These are phyloP conservation scores for Asarcornis scutulata DNA, from an alignment of 2,113 vertebrate species.

Conservation along the genomic window DNA sequence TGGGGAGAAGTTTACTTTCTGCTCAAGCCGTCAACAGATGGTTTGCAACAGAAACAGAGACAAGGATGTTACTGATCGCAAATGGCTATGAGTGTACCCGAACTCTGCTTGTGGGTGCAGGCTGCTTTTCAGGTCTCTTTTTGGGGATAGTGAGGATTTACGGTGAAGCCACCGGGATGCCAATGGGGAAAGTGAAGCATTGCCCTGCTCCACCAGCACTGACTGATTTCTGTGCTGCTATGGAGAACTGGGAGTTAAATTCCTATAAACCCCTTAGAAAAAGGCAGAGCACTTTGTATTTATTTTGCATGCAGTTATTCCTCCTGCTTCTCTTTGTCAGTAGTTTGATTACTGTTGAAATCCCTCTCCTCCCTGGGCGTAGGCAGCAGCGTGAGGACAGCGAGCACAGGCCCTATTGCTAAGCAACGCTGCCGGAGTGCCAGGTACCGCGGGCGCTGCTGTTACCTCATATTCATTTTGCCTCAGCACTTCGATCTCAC, in stretches of 20 bases:
- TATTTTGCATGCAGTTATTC: background rate
- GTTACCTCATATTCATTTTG: background rate
- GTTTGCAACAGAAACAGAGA: background rate
- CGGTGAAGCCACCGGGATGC: background rate
- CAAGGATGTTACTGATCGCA: background rate
- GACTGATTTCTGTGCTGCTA: background rate
- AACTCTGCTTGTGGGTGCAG: background rate
- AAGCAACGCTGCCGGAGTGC: background rate
- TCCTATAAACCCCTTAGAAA: background rate
- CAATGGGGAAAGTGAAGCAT: background rate
- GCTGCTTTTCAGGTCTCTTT: background rate
- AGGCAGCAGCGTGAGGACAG: background rate
- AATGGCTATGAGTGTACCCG: background rate
- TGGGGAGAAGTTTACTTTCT: background rate
- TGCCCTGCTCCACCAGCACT: background rate
- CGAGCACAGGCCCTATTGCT: background rate
- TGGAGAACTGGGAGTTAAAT: fast-evolving
- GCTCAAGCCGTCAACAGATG: background rate
- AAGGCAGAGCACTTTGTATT: background rate
- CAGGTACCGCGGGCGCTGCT: background rate
- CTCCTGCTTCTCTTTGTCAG: background rate
- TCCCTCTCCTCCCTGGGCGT: background rate
- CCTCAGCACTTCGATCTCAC: fast-evolving
- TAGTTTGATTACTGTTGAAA: background rate
- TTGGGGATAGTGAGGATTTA: background rate